A percentile compares a stretch with the other conserved stretches of the same genome.
Conservation (phyloP, 2,888 invertebrate genomes). For the Gibbula magus region DNA sequence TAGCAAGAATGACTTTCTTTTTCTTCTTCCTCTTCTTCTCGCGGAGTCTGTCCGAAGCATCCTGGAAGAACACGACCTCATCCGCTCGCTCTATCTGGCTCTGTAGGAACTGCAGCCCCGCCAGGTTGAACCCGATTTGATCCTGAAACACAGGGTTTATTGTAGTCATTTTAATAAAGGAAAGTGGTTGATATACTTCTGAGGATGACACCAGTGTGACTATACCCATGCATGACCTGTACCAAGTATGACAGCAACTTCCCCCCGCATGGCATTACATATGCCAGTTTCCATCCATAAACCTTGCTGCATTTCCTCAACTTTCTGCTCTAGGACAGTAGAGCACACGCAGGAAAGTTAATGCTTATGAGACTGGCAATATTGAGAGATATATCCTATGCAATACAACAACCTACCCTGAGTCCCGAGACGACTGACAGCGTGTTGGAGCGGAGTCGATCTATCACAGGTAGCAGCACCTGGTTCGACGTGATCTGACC, state of each 20-base stretch:
- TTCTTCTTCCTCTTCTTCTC: slow-evolving; percentile 81
- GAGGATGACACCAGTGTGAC: no score
- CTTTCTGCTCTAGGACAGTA: no score
- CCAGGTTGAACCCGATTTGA: slow-evolving; percentile 88
- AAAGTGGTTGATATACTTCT: no score
- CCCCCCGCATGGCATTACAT: no score
- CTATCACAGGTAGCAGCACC: slow-evolving; percentile 79
- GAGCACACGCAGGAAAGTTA: no score
- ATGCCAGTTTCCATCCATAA: no score
- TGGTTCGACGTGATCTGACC: slow-evolving; percentile 85
- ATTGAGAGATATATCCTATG: no score
- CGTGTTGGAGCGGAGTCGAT: slow-evolving; percentile 50
- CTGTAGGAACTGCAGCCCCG: slow-evolving; percentile 86
- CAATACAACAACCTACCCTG: slow-evolving; percentile 53
- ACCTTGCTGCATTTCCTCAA: no score
- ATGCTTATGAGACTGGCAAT: no score
- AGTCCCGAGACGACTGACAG: slow-evolving; percentile 47
- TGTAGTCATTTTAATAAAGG: no score
- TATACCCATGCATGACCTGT: no score
- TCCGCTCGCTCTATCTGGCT: slow-evolving; percentile 85
- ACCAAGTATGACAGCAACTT: no score
- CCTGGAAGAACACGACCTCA: slow-evolving; percentile 86
- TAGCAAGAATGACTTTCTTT: slow-evolving; percentile 76
- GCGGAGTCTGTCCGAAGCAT: slow-evolving; percentile 82
- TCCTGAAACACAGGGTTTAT: slow-evolving; percentile 81